These are phyloP conservation scores for Drosophila greeni DNA, from an alignment of 2,888 invertebrate genomes.

Conservation along the genomic window DNA sequence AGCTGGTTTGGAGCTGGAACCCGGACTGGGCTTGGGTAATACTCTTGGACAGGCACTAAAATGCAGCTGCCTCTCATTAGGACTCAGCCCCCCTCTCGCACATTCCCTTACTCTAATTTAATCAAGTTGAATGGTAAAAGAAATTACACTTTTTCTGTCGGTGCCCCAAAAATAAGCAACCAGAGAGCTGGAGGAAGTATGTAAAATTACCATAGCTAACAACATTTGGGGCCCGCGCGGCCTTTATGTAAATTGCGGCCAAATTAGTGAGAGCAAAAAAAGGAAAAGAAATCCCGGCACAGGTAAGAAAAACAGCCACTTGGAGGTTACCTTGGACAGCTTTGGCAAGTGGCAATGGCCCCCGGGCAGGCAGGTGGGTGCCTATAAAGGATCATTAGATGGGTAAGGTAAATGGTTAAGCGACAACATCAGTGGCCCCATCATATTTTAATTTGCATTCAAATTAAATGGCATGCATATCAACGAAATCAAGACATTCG, in stretches of 20 bases:
- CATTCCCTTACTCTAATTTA: conserved; percentile 50
- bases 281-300: conserved; percentile 23
- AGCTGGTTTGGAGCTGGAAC: too few relatives aligned
- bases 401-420: conserved; percentile 56
- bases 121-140: conserved; percentile 52
- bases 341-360: conserved; percentile 5
- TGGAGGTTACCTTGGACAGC: conserved; percentile 21
- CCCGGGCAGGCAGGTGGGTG: conserved; percentile 52
- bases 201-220: conserved; percentile 65
- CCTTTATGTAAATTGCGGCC: conserved; percentile 72
- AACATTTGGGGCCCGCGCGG: conserved; percentile 59
- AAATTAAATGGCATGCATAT: conserved; percentile 64
- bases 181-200: conserved; percentile 33
- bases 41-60: conserved; percentile 54
- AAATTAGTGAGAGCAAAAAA: conserved; percentile 64
- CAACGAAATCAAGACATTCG: conserved; percentile 29
- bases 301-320: conserved; percentile 36
- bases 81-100: conserved; percentile 4
- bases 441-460: conserved; percentile 74
- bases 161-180: conserved; percentile 23
- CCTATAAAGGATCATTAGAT: conserved; percentile 69
- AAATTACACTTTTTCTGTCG: conserved; percentile 31
- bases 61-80: conserved; percentile 55
- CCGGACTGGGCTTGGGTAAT: conserved; percentile 18
- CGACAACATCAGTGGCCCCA: conserved; percentile 42